Evolutionary conservation across 2,113 vertebrate genomes (phyloP).

Genomic region (Isichthys henryi): DNA sequence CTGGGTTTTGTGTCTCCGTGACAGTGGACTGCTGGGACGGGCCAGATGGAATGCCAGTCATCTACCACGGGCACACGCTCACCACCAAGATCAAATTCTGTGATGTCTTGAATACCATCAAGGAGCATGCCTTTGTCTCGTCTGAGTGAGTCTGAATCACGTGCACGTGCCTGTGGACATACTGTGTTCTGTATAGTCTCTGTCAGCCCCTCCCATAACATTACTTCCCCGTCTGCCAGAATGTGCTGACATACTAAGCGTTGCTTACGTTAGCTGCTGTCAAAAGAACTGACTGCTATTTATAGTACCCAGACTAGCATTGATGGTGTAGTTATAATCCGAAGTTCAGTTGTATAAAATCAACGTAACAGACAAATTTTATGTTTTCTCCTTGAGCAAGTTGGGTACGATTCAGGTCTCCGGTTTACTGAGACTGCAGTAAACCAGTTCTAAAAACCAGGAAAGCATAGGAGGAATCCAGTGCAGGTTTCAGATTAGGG

Average conservation of each 20-base stretch:
- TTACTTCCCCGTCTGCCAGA: not conserved
- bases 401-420: no score
- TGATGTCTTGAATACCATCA: slow-evolving; percentile 89
- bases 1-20: slow-evolving; percentile 25
- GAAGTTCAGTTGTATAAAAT: not conserved
- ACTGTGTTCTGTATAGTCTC: not conserved
- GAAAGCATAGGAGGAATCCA: not conserved
- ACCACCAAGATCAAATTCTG: slow-evolving; percentile 98
- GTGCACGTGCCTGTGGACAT: not conserved
- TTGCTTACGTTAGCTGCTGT: not conserved
- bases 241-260: not conserved
- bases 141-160: slow-evolving; percentile 75
- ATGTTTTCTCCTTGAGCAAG: not conserved
- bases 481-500: not conserved
- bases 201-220: not conserved
- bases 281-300: not conserved
- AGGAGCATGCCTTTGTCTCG: slow-evolving; percentile 93
- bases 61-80: slow-evolving; percentile 96
- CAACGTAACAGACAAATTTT: not conserved
- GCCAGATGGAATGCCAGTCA: slow-evolving; percentile 93
- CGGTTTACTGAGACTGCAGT: no score
- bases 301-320: not conserved
- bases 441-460: not conserved
- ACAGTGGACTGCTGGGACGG: slow-evolving; percentile 99
- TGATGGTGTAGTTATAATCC: not conserved